phyloP scores from a whole-genome alignment of 1,140 invertebrate species.

The Oryctes rhinoceros region DNA sequence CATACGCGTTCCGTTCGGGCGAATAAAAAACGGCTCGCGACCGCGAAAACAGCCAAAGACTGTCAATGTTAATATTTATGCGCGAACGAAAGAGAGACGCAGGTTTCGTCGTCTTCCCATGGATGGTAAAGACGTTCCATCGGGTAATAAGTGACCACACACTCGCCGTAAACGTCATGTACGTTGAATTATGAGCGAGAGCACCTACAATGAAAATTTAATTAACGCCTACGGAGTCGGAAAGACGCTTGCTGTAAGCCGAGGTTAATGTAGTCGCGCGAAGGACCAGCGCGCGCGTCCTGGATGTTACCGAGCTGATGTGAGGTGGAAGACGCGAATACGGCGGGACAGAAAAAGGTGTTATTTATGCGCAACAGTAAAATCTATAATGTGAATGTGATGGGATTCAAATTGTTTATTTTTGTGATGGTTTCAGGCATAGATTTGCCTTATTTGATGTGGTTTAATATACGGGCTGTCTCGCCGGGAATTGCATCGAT shows the following conservation, averaged over 20 bases:
- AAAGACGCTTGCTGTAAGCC: neutral
- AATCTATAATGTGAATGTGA: too few relatives aligned
- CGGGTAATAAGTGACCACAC: slow-evolving; percentile 31
- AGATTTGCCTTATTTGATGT: too few relatives aligned
- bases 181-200: slow-evolving; percentile 28
- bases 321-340: too few relatives aligned
- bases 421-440: too few relatives aligned
- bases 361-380: too few relatives aligned
- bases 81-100: neutral
- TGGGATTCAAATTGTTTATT: too few relatives aligned
- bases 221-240: slow-evolving; percentile 19
- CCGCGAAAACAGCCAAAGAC: slow-evolving; percentile 20
- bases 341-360: too few relatives aligned
- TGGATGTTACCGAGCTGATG: too few relatives aligned
- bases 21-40: neutral
- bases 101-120: neutral
- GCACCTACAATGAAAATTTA: slow-evolving; percentile 33
- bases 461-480: too few relatives aligned
- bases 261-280: slow-evolving; percentile 19
- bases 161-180: slow-evolving; percentile 26
- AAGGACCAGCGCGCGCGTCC: neutral
- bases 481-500: too few relatives aligned
- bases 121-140: slow-evolving; percentile 10
- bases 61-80: slow-evolving; percentile 34
- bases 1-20: neutral